Evolutionary conservation across 2,113 vertebrate species (phyloP), one percentile per base, ranked within the genome.

Genomic region (Serinus canaria): DNA sequence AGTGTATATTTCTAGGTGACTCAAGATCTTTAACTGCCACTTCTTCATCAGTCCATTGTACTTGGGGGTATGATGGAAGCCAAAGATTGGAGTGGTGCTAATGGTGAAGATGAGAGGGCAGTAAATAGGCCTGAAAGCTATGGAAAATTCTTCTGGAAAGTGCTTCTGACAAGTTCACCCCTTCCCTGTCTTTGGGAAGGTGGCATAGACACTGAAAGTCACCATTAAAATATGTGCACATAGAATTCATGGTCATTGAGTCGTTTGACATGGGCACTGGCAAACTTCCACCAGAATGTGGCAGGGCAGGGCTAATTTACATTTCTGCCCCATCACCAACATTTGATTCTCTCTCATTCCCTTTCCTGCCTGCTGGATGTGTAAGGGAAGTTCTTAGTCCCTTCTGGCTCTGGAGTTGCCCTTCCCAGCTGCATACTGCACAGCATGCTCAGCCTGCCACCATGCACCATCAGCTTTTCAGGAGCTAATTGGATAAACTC

Each of bases 401-500:
- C 47, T 58, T 70, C 68, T 94, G 69, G 66, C 77, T 46, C 35
- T 44, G 56, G 47, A 76, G 37, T 66, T 47, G 74, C 41, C 52
- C 68, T 91, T 64, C 44, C 59, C 66, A 85, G 82, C 35, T 77
- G 86, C 86, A 49, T 20, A 20, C 70, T 91, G 56, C 73, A 37
- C 72, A 82, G 92, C 84, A 75, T 6, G 46, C 67, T 89, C 77
- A 86, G 95, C 83, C 95, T 96, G 81, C 74, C 94, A 92, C 95
- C 6, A 9, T 46, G 89, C 53, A 44, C 72, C 85, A 49, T 84
- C 92, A 96, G 83, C 87, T 92, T 94, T 94, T 93, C 72, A 77
- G 93, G 92, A 97, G 96, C 95, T 97, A 96, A 97, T 97, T 96
- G 97, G 92, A 95, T 96, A 98, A 98, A 95, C 84, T 85, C 86